Base-by-base conservation (phyloP, 2,797 vertebrate genomes). In the Enteromius argenteus region DNA sequence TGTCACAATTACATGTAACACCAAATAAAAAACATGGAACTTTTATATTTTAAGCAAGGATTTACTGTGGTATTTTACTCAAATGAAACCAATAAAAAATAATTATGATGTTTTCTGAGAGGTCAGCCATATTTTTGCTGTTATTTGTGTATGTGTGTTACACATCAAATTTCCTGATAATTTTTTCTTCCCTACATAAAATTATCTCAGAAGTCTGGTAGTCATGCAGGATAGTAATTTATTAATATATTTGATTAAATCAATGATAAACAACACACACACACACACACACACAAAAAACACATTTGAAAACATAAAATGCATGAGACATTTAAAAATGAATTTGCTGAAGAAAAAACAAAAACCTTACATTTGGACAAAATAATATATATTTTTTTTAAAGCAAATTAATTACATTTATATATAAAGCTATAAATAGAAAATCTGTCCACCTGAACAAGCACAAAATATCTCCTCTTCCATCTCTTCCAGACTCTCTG, bases 401-500 rank as follows among this genome's bases (percentile, higher is more conserved):
- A 27, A 14, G 30, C 15, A 21, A 32, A 21, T 51, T 0, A 51
- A 73, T 51, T 3, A 0, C 30, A 73, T 32, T 3, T 1, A 21
- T 49, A 73, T 21, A 32, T 73, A 21, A 32, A 73, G 19, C 3
- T 58, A 7, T 39, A 39, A 58, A 60, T 11, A 42, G 14, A 8
- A 56, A 5, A 17, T 64, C 39, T 11, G n/a, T 93, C 93, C 89
- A 99, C 98, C 97, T 99, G 98, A 87, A 99, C 97, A 62, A 99
- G 97, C 83, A 99, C 97, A 89, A 98, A 99, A 91, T 99, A 99
- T 89, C 98, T 93, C 67, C 94, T 97, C 92, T 99, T 99, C 98
- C 98, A 99, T 58, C 97, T 94, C 89, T 99, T 99, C 98, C 98
- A 99, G 88, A 99, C 96, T 86, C 97, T 96, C 90, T 99, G 98